Evolutionary conservation across 2,888 invertebrate species (phyloP), one percentile per base, ranked within the genome.

Genomic region (Aphidoletes aphidimyza): DNA sequence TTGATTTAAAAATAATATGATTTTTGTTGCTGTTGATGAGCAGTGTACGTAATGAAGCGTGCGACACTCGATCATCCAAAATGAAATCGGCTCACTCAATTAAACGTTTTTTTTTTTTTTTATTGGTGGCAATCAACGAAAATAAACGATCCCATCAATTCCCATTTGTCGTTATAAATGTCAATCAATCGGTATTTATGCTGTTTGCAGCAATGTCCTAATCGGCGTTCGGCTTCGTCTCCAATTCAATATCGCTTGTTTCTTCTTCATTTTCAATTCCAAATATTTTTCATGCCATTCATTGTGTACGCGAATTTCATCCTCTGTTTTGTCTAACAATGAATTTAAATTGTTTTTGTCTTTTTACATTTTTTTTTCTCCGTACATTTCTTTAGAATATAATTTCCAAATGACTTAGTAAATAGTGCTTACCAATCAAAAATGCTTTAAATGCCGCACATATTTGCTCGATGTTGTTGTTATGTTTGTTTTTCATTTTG

Each of bases 221-320:
- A 81, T 2, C 37, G 81, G 37, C 8, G 37, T 81, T 88, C 83
- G 39, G 14, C 42, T 30, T 5, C 30, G 87, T 83, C 90, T 89
- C 92, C 92, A 92, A 84, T 89, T 88, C 85, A 88, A 88, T 9
- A 92, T 89, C 0, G 89, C 89, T 1, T 87, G 86, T 85, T 89
- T 90, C 86, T 91, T 91, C 85, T 90, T 90, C 9, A 89, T 88
- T 39, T 90, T 89, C 69, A 92, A 87, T 3, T 88, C 86, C 17
- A 90, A 85, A 86, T 92, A 92, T 84, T 89, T 87, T 85, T 88
- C 89, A 86, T 91, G 91, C 92, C 92, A 92, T 5, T 89, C 88
- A 85, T 91, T 90, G 87, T 92, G 92, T 85, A 88, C 88, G 19
- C 89, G 87, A 45, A 92, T 90, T 34, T 88, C 87, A 84, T 91